phyloP scores from a whole-genome alignment of 2,888 invertebrate species.

The Zaprionus bogoriensis region DNA sequence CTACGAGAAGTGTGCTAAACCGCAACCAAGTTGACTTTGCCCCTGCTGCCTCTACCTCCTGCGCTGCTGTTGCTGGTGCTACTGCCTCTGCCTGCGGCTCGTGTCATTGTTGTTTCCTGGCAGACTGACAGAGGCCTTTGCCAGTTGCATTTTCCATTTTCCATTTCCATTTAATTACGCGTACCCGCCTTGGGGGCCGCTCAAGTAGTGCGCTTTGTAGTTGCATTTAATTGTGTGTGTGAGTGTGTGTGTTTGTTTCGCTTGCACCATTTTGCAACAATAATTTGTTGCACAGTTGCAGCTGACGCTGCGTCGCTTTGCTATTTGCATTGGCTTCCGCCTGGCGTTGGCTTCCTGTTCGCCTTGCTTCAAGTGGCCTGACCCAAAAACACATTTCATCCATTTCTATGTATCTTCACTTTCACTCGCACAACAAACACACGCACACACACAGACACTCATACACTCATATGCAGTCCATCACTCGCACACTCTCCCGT shows the following conservation, averaged over 20 bases:
- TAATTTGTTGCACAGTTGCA: constrained; percentile 51
- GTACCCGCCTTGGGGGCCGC: constrained; percentile 6
- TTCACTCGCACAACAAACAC: constrained; percentile 57
- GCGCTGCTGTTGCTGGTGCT: background rate
- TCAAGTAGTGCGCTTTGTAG: constrained; percentile 49
- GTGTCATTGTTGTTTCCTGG: constrained; percentile 44
- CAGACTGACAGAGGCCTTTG: constrained; percentile 25
- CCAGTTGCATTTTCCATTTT: constrained; percentile 16
- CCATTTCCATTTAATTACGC: constrained; percentile 60
- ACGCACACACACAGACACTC: constrained; percentile 8
- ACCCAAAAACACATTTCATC: constrained; percentile 80
- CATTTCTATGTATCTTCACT: constrained; percentile 71
- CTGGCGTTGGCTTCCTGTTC: constrained; percentile 52
- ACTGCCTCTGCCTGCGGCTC: constrained; percentile 10
- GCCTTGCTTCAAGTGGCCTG: constrained; percentile 72
- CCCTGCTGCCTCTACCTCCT: background rate
- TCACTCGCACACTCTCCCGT: constrained; percentile 20
- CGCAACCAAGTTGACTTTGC: background rate
- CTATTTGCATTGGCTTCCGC: constrained; percentile 37
- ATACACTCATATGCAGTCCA: background rate
- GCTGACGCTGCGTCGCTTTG: constrained; percentile 40
- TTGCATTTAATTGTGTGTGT: constrained; percentile 63
- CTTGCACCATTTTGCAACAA: constrained; percentile 68
- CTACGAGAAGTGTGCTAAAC: constrained; percentile 15
- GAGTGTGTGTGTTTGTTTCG: constrained; percentile 13